Base-by-base conservation (phyloP, 1,140 invertebrate species). In the Charaxes varanes region DNA sequence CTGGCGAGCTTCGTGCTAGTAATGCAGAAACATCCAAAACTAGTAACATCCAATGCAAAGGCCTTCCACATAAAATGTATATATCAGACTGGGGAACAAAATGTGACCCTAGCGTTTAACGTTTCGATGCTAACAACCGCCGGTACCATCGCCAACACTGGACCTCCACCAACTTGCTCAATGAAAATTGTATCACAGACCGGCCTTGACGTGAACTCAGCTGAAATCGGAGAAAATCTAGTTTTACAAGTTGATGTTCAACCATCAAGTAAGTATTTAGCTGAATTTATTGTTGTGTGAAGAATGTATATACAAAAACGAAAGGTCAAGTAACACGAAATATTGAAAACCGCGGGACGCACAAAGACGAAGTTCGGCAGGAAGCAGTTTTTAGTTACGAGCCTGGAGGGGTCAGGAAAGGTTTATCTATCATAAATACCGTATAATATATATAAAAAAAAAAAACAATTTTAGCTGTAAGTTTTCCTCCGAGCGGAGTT, bases 31-130 rank as follows among this genome's bases (percentile, higher is more conserved):
- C 96, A 97, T 90, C 95, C 95, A 0, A 96, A 95, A 87, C 82
- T 97, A 2, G 92, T 97, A n/a, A 97, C 96, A 3, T 95, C 94
- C 67, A 94, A 96, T 58, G 94, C 95, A 1, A 94, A 96, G 83
- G 95, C 96, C 0, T 97, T 97, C 80, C 94, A 97, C 72, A 96
- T 97, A 27, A 95, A 94, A 77, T 97, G 96, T 76, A 91, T 97
- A 31, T 97, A 97, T 71, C 93, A 96, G 78, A 97, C 94, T 1
- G 94, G 94, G 41, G 95, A 97, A 76, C 94, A 96, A 76, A 96
- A 95, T 36, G 94, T 97, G 0, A 97, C 94, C 0, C 82, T 97
- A 3, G 95, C 95, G 4, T 97, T 97, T 70, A 97, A 97, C 61
- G 95, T 97, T 0, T 96, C 94, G 0, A 97, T 97, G 95, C 81